These are phyloP conservation scores for Chelon labrosus DNA, from an alignment of 2,797 vertebrate species.

Conservation along the genomic window DNA sequence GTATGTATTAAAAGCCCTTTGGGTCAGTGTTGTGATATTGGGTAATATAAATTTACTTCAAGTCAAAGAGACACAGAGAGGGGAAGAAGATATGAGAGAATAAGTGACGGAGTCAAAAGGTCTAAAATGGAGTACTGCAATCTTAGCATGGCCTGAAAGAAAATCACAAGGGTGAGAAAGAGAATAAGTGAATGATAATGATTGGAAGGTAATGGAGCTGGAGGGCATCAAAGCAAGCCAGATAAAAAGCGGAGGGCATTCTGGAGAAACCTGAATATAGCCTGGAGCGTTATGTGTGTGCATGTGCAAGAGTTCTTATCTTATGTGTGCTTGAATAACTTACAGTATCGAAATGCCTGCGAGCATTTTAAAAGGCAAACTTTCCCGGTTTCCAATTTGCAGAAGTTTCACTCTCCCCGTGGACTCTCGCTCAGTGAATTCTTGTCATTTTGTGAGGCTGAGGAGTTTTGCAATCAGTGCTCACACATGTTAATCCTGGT, in stretches of 20 bases:
- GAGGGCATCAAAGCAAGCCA: slow-evolving; percentile 4
- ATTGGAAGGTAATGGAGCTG: slow-evolving; percentile 9
- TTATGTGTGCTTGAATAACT: slow-evolving; percentile 8
- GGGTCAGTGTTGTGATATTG: slow-evolving; percentile 15
- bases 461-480: slow-evolving; percentile 40
- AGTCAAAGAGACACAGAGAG: not conserved
- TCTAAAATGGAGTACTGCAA: not conserved
- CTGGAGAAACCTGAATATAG: slow-evolving; percentile 1
- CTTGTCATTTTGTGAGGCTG: slow-evolving; percentile 29
- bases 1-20: slow-evolving; percentile 1
- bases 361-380: slow-evolving; percentile 21
- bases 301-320: slow-evolving; percentile 8
- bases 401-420: slow-evolving; percentile 22
- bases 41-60: slow-evolving; percentile 13
- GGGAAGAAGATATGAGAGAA: slow-evolving; percentile 16
- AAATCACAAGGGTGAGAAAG: slow-evolving; percentile 20
- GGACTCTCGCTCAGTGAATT: slow-evolving; percentile 28
- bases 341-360: slow-evolving; percentile 21
- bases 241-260: slow-evolving; percentile 18
- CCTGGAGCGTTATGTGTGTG: slow-evolving; percentile 6
- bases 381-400: slow-evolving; percentile 33
- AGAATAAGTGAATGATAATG: slow-evolving; percentile 23
- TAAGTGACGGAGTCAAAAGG: slow-evolving; percentile 2
- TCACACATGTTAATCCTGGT: slow-evolving; percentile 52
- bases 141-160: slow-evolving; percentile 17